These are phyloP conservation scores for Hermatobates lingyangjiaoensis DNA, from an alignment of 1,140 invertebrate genomes.

Conservation along the genomic window DNA sequence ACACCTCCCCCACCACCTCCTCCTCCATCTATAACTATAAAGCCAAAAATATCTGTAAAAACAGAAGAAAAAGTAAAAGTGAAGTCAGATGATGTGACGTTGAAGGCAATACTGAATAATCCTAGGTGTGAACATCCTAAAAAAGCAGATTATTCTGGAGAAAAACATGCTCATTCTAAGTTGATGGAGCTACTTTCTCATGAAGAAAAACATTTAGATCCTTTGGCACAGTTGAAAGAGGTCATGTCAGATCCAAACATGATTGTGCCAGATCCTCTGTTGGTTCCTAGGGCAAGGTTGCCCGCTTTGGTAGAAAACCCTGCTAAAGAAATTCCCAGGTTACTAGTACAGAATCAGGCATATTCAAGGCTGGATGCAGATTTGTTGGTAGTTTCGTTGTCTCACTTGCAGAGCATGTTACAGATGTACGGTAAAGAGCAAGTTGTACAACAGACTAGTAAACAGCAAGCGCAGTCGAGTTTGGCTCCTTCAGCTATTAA, in stretches of 20 bases:
- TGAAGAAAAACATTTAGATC: slow-evolving; percentile 30
- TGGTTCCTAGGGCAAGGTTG: slow-evolving; percentile 54
- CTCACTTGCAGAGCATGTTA: slow-evolving; percentile 53
- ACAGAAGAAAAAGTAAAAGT: slow-evolving; percentile 5
- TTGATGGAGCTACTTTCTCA: slow-evolving; percentile 25
- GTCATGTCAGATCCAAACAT: slow-evolving; percentile 45
- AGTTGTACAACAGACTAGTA: slow-evolving; percentile 12
- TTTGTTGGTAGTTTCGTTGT: slow-evolving; percentile 52
- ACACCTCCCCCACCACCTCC: no score
- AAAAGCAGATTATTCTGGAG: neutral
- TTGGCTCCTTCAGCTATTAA: slow-evolving; percentile 42
- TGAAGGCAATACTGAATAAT: slow-evolving; percentile 21
- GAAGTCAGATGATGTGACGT: slow-evolving; percentile 28
- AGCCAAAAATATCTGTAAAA: no score
- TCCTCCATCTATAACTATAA: no score
- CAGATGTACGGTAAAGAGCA: slow-evolving; percentile 18
- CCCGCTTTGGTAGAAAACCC: slow-evolving; percentile 48
- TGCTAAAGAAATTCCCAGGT: slow-evolving; percentile 49
- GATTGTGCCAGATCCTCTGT: slow-evolving; percentile 55
- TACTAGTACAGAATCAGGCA: slow-evolving; percentile 45
- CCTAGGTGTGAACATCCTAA: slow-evolving; percentile 16
- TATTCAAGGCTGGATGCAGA: slow-evolving; percentile 56
- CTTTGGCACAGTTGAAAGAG: slow-evolving; percentile 48
- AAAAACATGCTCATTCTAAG: slow-evolving; percentile 20
- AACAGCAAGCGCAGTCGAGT: slow-evolving; percentile 25